phyloP scores from a whole-genome alignment of 2,797 vertebrate genomes.

The Sphenodon punctatus region DNA sequence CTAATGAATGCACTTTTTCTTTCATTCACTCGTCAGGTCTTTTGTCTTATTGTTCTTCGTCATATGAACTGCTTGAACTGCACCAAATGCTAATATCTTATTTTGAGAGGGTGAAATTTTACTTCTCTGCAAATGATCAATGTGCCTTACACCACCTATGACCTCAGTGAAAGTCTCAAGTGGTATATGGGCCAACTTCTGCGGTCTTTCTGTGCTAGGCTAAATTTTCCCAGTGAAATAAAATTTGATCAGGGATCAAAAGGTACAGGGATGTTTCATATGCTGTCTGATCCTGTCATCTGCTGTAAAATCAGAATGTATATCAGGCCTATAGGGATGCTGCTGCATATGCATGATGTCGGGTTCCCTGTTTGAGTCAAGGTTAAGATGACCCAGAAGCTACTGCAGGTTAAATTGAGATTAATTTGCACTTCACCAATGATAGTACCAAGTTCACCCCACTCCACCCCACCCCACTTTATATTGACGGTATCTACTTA shows the following conservation, averaged over 20 bases:
- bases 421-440: too few species aligned
- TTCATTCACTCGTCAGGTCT: not conserved
- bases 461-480: too few species aligned
- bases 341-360: too few species aligned
- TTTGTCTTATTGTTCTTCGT: not conserved
- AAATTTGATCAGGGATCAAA: not conserved
- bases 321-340: not conserved
- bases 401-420: too few species aligned
- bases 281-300: not conserved
- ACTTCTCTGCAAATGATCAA: too few species aligned
- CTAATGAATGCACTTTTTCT: not conserved
- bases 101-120: not conserved
- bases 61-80: not conserved
- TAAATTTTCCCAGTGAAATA: not conserved
- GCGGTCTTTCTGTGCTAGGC: not conserved
- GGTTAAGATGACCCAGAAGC: too few species aligned
- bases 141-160: too few species aligned
- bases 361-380: too few species aligned
- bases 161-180: not conserved
- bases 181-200: not conserved
- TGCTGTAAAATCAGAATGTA: not conserved
- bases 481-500: too few species aligned
- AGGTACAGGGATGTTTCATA: too few species aligned
- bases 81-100: accelerated
- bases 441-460: too few species aligned